These are phyloP conservation scores for Vulpes ferrilata DNA, from an alignment of 2,113 vertebrate genomes.

Conservation along the genomic window DNA sequence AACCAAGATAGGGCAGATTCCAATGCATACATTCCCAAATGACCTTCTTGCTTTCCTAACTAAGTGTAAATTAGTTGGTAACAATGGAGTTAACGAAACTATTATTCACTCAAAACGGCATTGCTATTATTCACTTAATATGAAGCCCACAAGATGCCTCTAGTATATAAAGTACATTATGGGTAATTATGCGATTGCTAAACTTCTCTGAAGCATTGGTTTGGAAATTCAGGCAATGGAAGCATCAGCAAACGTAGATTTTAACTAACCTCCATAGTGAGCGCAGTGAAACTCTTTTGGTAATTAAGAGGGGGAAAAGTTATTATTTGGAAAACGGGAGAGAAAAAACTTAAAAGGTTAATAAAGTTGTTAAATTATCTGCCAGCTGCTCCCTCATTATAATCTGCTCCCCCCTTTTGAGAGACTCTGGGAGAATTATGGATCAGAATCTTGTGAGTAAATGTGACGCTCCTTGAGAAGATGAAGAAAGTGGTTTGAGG, in stretches of 20 bases:
- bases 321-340: slow-evolving; percentile 42
- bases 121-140: slow-evolving; percentile 43
- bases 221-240: slow-evolving; percentile 35
- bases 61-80: slow-evolving; percentile 67
- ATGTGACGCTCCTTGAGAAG: not conserved
- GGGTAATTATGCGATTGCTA: slow-evolving; percentile 17
- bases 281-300: not conserved
- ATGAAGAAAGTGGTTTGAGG: not conserved
- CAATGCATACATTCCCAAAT: slow-evolving; percentile 53
- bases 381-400: not conserved
- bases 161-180: slow-evolving; percentile 53
- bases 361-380: not conserved
- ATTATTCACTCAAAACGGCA: slow-evolving; percentile 19
- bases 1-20: slow-evolving; percentile 56
- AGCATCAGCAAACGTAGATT: slow-evolving; percentile 50
- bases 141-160: slow-evolving; percentile 29
- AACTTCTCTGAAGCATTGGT: slow-evolving; percentile 51
- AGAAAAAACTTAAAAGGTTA: not conserved
- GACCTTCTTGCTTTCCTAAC: slow-evolving; percentile 61
- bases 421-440: not conserved
- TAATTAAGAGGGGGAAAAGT: not conserved
- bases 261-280: slow-evolving; percentile 18
- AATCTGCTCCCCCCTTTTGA: not conserved
- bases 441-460: not conserved
- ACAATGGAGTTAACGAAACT: slow-evolving; percentile 56